These are phyloP conservation scores for Dolichomitus sp. DNA, from an alignment of 2,888 invertebrate genomes.

Conservation along the genomic window DNA sequence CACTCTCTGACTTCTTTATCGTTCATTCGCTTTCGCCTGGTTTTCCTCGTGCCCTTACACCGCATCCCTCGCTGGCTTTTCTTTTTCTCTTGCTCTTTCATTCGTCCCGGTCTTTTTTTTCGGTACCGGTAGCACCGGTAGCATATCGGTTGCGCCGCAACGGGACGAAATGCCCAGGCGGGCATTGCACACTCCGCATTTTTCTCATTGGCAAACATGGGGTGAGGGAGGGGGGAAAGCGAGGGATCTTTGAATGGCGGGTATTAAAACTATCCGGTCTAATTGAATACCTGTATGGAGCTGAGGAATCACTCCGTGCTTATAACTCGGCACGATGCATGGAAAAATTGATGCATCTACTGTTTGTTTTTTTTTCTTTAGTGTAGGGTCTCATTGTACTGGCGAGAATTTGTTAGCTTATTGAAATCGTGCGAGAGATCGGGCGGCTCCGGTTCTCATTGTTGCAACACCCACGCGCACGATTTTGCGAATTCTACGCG, in stretches of 20 bases:
- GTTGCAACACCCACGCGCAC: slow-evolving; percentile 6
- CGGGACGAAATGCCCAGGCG: slow-evolving; percentile 6
- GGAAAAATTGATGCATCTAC: slow-evolving; percentile 54
- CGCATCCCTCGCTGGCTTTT: slow-evolving; percentile 21
- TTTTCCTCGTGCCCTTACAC: neutral
- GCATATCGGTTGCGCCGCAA: slow-evolving; percentile 40
- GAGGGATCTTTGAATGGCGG: slow-evolving; percentile 77
- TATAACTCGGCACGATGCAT: slow-evolving; percentile 42
- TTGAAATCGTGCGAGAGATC: slow-evolving; percentile 36
- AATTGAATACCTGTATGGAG: slow-evolving; percentile 77
- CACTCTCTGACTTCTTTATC: slow-evolving; percentile 49
- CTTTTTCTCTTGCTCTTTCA: slow-evolving; percentile 50
- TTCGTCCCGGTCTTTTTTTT: slow-evolving; percentile 34
- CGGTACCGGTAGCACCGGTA: slow-evolving; percentile 31
- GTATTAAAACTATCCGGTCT: slow-evolving; percentile 85
- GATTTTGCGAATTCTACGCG: neutral
- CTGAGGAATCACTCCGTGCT: slow-evolving; percentile 54
- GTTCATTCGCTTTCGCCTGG: slow-evolving; percentile 54
- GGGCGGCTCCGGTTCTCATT: slow-evolving; percentile 19
- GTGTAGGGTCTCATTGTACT: neutral
- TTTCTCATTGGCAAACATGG: slow-evolving; percentile 84
- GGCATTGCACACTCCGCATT: slow-evolving; percentile 79
- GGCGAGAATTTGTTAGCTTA: slow-evolving; percentile 27
- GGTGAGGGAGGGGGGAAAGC: slow-evolving; percentile 1
- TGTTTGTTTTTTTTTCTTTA: neutral